phyloP scores from a whole-genome alignment of 2,888 invertebrate species.

The Brachynemurus nebulosus region DNA sequence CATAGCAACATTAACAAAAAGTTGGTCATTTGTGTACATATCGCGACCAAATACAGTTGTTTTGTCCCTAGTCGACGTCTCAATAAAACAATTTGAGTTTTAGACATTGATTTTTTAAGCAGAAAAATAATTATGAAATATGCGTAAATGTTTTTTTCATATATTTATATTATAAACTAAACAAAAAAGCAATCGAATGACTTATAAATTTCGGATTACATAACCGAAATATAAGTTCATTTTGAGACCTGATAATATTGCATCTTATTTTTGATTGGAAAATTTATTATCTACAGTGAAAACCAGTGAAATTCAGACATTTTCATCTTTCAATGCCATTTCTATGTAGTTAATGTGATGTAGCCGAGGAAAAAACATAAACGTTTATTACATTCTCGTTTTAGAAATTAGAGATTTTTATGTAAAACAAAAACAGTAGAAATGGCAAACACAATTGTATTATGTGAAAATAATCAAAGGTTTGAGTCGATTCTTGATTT shows the following conservation, averaged over 20 bases:
- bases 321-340: slow-evolving; percentile 3
- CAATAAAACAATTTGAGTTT: slow-evolving; percentile 1
- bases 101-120: slow-evolving; percentile 1
- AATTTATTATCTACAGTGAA: not conserved
- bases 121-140: slow-evolving; percentile 3
- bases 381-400: not conserved
- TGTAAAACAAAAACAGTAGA: slow-evolving; percentile 2
- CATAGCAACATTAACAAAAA: not conserved
- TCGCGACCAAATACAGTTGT: slow-evolving; percentile 11
- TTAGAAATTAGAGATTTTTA: not conserved
- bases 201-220: slow-evolving; percentile 3
- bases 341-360: slow-evolving; percentile 1
- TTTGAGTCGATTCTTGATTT: slow-evolving; percentile 8
- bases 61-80: slow-evolving; percentile 9
- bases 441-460: slow-evolving; percentile 8
- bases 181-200: not conserved
- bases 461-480: slow-evolving; percentile 12
- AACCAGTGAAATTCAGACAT: slow-evolving; percentile 3
- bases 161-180: slow-evolving; percentile 1
- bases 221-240: slow-evolving; percentile 4
- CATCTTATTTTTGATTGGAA: not conserved
- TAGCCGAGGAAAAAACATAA: not conserved
- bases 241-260: not conserved
- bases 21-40: slow-evolving; percentile 10
- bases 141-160: slow-evolving; percentile 8